Base-by-base conservation (phyloP, 2,113 vertebrate genomes). In the Anolis sagrei region DNA sequence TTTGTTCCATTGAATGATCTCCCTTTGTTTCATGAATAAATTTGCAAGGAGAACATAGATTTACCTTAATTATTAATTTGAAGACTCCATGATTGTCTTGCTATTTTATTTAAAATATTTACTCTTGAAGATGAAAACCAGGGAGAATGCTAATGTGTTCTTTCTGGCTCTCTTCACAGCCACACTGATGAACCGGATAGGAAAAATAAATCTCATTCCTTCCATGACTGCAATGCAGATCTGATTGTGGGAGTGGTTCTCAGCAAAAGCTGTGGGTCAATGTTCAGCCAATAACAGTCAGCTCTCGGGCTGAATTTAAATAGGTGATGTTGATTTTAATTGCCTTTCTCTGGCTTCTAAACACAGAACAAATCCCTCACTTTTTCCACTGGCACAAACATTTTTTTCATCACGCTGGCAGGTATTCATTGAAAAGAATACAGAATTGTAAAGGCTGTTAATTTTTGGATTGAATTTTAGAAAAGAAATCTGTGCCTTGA, bases 201-300 rank as follows among this genome's bases (percentile, higher is more conserved):
- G 61, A 34, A 48, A 93, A 90, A 93, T 93, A 94, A 91, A 92
- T 92, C 88, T 87, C 88, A 77, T 44, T 89, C 88, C 90, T 91
- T 79, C 87, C 86, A 85, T 84, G 89, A 87, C 93, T 94, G 94
- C 94, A 95, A 94, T 94, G 94, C 94, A 95, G 94, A 94, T 94
- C 93, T 92, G 88, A 62, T 84, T 86, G 58, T 19, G 92, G 94
- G 94, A 79, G 93, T 86, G 81, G 91, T 88, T 93, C 89, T 77
- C 81, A 6, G 88, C 85, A 1, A 62, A 27, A 64, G 58, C 21
- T 90, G 85, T 89, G 62, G 91, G 81, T 64, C 82, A 74, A 49
- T 8, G 54, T 86, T 90, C 90, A 88, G 75, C 94, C 94, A 93
- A 92, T 93, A 68, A 87, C 7, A 19, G 74, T 75, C 13, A 10